phyloP scores from a whole-genome alignment of 2,888 invertebrate genomes.

The Drosophila multiciliata region DNA sequence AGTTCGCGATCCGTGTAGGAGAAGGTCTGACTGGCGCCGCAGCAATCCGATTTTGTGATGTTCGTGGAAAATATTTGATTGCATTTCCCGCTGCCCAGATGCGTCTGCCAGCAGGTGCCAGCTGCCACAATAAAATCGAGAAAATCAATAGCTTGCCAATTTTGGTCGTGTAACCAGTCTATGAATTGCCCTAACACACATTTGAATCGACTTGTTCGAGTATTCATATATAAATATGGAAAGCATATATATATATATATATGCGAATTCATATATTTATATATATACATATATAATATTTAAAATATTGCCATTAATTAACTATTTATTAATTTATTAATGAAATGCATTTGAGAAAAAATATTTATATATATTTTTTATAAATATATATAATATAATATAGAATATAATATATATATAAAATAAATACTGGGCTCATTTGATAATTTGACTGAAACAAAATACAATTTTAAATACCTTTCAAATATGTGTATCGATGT shows the following conservation, averaged over 20 bases:
- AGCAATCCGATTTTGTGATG: constrained; percentile 92
- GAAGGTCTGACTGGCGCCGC: constrained; percentile 86
- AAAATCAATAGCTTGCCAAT: background rate
- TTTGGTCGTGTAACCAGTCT: background rate
- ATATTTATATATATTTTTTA: too few relatives aligned
- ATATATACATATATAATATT: too few relatives aligned
- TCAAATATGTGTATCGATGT: background rate
- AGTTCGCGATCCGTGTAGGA: constrained; percentile 84
- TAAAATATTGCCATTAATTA: too few relatives aligned
- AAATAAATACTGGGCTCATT: background rate
- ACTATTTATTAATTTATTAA: background rate
- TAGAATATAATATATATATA: too few relatives aligned
- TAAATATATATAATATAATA: too few relatives aligned
- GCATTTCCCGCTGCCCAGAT: constrained; percentile 93
- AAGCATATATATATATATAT: too few relatives aligned
- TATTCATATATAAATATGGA: background rate
- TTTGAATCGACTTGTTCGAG: background rate
- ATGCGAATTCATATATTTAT: too few relatives aligned
- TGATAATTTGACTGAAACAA: background rate
- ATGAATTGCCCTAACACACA: background rate
- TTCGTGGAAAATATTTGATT: constrained; percentile 91
- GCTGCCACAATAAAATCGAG: constrained; percentile 85
- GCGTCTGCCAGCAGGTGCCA: constrained; percentile 95
- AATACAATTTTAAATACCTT: background rate
- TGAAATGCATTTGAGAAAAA: background rate